A percentile compares a stretch with the other conserved stretches of the same genome.
These are phyloP conservation scores for Lysandra bellargus DNA, from an alignment of 2,888 invertebrate genomes.

Conservation along the genomic window DNA sequence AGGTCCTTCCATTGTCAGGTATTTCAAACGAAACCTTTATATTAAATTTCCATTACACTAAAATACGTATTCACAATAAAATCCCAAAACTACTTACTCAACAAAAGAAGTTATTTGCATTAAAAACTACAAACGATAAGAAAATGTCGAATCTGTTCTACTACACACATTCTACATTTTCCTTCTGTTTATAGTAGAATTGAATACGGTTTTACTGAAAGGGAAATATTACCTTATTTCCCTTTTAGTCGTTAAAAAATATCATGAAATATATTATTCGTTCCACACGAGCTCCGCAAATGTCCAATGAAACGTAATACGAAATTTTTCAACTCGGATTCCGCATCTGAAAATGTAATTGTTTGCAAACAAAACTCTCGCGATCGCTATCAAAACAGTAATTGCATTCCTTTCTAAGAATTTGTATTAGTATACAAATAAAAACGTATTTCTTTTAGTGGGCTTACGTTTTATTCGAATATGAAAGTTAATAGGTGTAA, in stretches of 20 bases:
- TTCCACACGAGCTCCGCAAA: neutral
- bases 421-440: neutral
- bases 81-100: neutral
- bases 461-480: too few species aligned
- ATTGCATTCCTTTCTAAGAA: slow-evolving; percentile 26
- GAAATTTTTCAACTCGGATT: neutral
- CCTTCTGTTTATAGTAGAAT: neutral
- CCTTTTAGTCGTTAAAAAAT: neutral
- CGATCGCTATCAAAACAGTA: slow-evolving; percentile 24
- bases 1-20: slow-evolving; percentile 32
- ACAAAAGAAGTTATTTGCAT: neutral
- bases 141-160: too few species aligned
- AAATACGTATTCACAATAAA: neutral
- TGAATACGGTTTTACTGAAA: neutral
- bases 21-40: neutral
- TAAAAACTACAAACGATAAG: too few species aligned
- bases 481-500: too few species aligned
- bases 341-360: neutral
- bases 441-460: neutral
- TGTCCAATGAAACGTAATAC: neutral
- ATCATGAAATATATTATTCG: neutral
- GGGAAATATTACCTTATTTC: neutral
- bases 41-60: neutral
- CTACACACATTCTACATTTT: neutral
- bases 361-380: slow-evolving; percentile 11